phyloP scores from a whole-genome alignment of 2,888 invertebrate species.

The Pyrgus malvae region DNA sequence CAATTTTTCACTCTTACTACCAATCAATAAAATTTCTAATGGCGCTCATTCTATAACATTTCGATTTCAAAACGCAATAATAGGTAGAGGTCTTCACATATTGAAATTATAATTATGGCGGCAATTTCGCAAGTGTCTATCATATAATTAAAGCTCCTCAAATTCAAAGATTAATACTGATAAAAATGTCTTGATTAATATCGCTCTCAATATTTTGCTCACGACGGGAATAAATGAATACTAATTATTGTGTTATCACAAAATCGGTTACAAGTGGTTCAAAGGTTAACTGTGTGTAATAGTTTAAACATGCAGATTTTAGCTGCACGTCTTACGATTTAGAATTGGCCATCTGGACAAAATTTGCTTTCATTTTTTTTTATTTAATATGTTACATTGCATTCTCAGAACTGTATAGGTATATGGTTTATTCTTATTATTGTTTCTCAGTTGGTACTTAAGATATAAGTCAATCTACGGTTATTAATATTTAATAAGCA shows the following conservation, averaged over 20 bases:
- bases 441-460: too few relatives aligned
- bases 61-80: background rate
- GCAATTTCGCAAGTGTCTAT: conserved; percentile 7
- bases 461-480: too few relatives aligned
- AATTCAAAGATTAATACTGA: conserved; percentile 2
- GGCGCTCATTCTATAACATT: background rate
- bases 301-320: background rate
- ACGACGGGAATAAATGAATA: conserved; percentile 23
- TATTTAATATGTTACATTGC: too few relatives aligned
- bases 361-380: too few relatives aligned
- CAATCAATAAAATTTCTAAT: conserved; percentile 16
- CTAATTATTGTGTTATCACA: conserved; percentile 13
- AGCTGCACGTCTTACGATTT: background rate
- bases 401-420: too few relatives aligned
- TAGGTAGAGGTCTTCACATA: background rate
- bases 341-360: background rate
- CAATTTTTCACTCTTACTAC: conserved; percentile 15
- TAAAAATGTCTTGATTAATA: conserved; percentile 18
- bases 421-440: too few relatives aligned
- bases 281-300: conserved; percentile 9
- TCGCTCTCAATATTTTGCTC: conserved; percentile 18
- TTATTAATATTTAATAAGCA: too few relatives aligned
- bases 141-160: conserved; percentile 13
- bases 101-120: conserved; percentile 1
- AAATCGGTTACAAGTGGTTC: conserved; percentile 15